Evolutionary conservation across 2,113 vertebrate species (phyloP).

Genomic region (Paracanthobrama guichenoti): DNA sequence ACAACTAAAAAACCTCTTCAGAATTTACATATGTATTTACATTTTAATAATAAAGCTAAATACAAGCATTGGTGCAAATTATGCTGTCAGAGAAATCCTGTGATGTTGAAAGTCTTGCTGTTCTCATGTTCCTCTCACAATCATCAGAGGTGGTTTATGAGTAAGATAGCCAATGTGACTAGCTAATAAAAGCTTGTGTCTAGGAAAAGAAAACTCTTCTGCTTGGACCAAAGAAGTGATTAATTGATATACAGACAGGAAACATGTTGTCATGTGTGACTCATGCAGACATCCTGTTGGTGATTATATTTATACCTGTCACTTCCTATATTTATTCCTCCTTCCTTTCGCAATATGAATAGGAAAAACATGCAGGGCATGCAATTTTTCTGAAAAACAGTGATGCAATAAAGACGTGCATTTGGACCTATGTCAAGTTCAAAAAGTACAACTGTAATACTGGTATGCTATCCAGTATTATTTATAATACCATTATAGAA

Average conservation of each 20-base stretch:
- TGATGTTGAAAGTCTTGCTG: conserved; percentile 14
- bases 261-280: conserved; percentile 63
- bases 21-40: neutral
- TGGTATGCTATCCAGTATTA: neutral
- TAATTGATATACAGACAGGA: conserved; percentile 59
- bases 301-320: conserved; percentile 61
- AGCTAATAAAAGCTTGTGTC: conserved; percentile 61
- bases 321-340: conserved; percentile 40
- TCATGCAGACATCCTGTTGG: conserved; percentile 56
- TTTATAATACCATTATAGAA: neutral
- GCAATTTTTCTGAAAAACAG: neutral
- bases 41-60: conserved; percentile 5
- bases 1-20: neutral
- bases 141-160: conserved; percentile 27
- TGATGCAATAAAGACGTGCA: neutral
- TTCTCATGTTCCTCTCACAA: conserved; percentile 29
- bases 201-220: conserved; percentile 44
- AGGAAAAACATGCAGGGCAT: neutral
- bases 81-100: conserved; percentile 3
- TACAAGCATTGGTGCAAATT: neutral
- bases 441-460: neutral
- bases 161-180: conserved; percentile 26
- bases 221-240: conserved; percentile 60
- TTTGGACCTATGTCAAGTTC: neutral
- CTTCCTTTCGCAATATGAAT: neutral